These are phyloP conservation scores for Hycleus cichorii DNA, from an alignment of 1,140 invertebrate species.

Conservation along the genomic window DNA sequence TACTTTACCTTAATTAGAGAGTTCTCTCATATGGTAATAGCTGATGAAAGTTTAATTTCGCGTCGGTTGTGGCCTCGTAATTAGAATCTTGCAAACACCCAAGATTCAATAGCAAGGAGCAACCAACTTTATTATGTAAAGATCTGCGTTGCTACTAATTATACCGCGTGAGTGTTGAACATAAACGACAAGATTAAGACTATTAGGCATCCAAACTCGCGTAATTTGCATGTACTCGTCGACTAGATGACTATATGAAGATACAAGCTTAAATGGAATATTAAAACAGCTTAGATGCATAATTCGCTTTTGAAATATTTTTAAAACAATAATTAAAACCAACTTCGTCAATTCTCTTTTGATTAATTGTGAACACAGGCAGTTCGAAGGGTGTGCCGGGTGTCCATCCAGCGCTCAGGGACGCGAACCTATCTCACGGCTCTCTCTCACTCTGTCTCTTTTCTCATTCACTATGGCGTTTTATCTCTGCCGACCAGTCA, in stretches of 20 bases:
- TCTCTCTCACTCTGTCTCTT: neutral
- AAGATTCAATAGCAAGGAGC: constrained; percentile 33
- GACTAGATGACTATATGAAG: neutral
- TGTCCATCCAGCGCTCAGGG: constrained; percentile 9
- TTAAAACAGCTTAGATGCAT: no score
- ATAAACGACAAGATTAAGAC: constrained; percentile 41
- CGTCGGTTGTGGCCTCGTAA: constrained; percentile 39
- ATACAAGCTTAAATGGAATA: no score
- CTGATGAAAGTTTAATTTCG: constrained; percentile 43
- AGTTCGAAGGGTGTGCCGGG: constrained; percentile 6
- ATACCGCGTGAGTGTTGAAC: constrained; percentile 39
- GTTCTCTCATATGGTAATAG: constrained; percentile 43
- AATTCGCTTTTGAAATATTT: no score
- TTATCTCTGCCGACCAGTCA: constrained; percentile 38
- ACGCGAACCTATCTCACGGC: constrained; percentile 19
- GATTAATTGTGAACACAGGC: constrained; percentile 39
- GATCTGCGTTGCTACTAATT: constrained; percentile 38
- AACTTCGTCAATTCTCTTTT: constrained; percentile 40
- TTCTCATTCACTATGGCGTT: constrained; percentile 13
- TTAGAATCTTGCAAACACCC: constrained; percentile 36
- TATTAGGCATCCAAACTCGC: constrained; percentile 39
- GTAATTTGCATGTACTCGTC: constrained; percentile 37
- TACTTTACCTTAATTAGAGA: constrained; percentile 41
- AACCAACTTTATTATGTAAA: constrained; percentile 28
- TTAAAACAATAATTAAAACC: constrained; percentile 36